Evolutionary conservation across 2,888 invertebrate species (phyloP).

Genomic region (Eristalis intricaria): DNA sequence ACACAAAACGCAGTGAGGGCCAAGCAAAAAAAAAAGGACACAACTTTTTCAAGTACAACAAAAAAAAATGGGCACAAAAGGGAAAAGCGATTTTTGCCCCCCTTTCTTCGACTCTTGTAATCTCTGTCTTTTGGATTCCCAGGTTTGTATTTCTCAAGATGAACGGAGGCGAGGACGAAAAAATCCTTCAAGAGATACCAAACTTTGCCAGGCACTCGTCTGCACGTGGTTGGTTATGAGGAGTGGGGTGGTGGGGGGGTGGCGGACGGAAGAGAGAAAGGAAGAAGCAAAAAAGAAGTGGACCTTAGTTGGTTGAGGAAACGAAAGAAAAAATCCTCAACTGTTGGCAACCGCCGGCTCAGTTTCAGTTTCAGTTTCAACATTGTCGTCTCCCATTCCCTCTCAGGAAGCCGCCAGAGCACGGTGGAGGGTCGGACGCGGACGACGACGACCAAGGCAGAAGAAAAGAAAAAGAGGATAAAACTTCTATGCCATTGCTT

Average conservation of each 20-base stretch:
- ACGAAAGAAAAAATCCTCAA: slow-evolving; percentile 19
- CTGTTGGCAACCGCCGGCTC: slow-evolving; percentile 60
- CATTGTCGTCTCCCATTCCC: slow-evolving; percentile 55
- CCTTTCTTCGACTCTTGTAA: slow-evolving; percentile 40
- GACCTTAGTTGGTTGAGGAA: slow-evolving; percentile 16
- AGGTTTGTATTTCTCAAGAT: slow-evolving; percentile 46
- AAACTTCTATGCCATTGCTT: slow-evolving; percentile 71
- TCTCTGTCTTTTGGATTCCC: slow-evolving; percentile 42
- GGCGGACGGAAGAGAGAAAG: neutral
- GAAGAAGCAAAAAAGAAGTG: neutral
- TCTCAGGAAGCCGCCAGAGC: neutral
- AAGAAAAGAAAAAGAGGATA: slow-evolving; percentile 19
- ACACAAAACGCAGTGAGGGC: slow-evolving; percentile 15
- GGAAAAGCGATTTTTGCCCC: neutral
- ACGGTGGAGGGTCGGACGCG: neutral
- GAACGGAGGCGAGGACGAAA: neutral
- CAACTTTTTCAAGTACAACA: slow-evolving; percentile 24
- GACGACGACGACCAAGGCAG: neutral
- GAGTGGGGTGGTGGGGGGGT: neutral
- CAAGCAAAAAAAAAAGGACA: slow-evolving; percentile 15
- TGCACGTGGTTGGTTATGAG: no score
- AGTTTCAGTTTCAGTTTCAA: slow-evolving; percentile 68
- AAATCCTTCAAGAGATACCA: slow-evolving; percentile 56
- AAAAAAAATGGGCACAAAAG: neutral
- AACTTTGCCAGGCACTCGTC: slow-evolving; percentile 40